Evolutionary conservation across 2,113 vertebrate genomes (phyloP).

Genomic region (Otus sunia): DNA sequence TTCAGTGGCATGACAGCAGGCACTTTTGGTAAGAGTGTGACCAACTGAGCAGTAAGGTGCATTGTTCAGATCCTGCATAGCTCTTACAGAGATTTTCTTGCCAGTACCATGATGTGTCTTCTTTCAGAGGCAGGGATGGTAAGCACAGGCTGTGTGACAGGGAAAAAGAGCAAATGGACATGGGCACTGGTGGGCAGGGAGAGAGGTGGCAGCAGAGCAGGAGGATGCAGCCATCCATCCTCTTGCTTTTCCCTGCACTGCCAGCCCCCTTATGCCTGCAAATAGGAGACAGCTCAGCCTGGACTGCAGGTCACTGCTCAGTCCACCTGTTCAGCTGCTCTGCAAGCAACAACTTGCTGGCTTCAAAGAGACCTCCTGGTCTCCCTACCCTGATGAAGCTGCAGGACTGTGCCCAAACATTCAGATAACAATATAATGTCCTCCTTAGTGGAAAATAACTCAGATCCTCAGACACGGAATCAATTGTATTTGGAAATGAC

Average conservation of each 20-base stretch:
- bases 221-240: neutral
- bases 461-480: neutral
- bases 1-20: neutral
- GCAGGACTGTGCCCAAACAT: neutral
- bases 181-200: rapidly evolving
- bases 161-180: neutral
- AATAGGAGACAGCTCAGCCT: neutral
- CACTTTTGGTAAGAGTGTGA: neutral
- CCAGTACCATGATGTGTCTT: rapidly evolving
- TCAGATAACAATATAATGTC: no score
- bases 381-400: neutral
- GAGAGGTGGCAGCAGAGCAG: neutral
- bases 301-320: rapidly evolving
- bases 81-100: neutral
- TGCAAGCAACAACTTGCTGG: neutral
- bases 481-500: neutral
- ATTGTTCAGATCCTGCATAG: neutral
- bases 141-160: rapidly evolving
- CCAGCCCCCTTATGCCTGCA: neutral
- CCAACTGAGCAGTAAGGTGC: rapidly evolving
- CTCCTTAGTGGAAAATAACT: neutral
- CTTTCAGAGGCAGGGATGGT: neutral
- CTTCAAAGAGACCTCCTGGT: neutral
- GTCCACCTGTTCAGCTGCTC: neutral
- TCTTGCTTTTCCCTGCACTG: neutral